Conservation (phyloP, 2,888 invertebrate genomes). For the Julus scanicus region DNA sequence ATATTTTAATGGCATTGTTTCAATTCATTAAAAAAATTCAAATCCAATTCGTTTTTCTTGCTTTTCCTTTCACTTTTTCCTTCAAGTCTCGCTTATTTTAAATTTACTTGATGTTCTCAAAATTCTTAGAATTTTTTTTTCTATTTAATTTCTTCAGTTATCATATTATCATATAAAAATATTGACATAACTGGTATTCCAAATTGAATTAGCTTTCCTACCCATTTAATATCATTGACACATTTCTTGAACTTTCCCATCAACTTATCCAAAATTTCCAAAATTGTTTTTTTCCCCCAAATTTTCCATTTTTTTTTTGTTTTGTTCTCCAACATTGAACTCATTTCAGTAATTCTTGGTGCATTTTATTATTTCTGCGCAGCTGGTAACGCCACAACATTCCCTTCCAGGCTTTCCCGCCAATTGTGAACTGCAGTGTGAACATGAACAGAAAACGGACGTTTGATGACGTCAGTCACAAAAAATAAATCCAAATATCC, state of each 20-base stretch:
- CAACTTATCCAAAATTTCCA: not conserved
- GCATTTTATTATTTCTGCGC: conserved; percentile 38
- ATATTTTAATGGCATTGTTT: too few species aligned
- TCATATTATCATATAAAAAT: too few species aligned
- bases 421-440: conserved; percentile 8
- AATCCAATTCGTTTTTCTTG: not conserved
- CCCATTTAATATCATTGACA: too few species aligned
- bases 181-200: too few species aligned
- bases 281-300: not conserved
- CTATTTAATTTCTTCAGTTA: too few species aligned
- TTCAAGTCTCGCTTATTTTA: too few species aligned
- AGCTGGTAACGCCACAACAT: conserved; percentile 56
- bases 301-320: conserved; percentile 40
- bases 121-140: too few species aligned
- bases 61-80: not conserved
- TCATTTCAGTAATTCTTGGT: conserved; percentile 49
- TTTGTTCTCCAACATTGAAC: too few species aligned
- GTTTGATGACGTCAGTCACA: not conserved
- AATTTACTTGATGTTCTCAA: too few species aligned
- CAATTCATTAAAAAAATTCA: too few species aligned
- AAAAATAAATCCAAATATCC: not conserved
- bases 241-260: too few species aligned
- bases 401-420: conserved; percentile 53
- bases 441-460: not conserved
- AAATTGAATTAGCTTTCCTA: too few species aligned